Percentiles rank a stretch among this genome's conserved stretches.
Conservation (phyloP, 2,113 vertebrate species). For the Nothocercus julius region DNA sequence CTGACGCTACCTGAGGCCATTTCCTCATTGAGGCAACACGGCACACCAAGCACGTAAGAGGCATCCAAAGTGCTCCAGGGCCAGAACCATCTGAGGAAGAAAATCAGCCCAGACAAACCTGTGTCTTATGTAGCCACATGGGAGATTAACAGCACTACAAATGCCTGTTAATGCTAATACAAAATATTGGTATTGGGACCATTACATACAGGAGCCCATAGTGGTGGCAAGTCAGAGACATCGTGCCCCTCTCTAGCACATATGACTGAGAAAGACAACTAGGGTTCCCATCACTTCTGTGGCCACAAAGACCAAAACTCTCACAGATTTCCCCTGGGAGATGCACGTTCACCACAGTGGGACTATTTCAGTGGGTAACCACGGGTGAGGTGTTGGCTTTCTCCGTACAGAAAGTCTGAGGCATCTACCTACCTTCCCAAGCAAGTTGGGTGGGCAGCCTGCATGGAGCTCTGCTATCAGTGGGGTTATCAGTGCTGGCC, state of each 20-base stretch:
- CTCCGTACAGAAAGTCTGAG: not conserved
- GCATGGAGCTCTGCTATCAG: not conserved
- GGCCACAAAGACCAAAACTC: not conserved
- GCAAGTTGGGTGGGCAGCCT: not conserved
- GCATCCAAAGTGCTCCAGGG: not conserved
- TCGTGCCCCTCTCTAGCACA: not conserved
- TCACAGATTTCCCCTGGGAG: not conserved
- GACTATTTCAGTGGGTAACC: not conserved
- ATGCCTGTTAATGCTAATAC: not conserved
- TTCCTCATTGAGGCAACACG: not conserved
- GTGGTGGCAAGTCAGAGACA: rapidly evolving
- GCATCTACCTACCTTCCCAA: rapidly evolving
- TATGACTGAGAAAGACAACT: not conserved
- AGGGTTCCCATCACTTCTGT: not conserved
- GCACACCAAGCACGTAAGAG: not conserved
- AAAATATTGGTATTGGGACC: rapidly evolving
- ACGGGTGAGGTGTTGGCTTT: not conserved
- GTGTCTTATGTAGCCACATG: not conserved
- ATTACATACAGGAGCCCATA: not conserved
- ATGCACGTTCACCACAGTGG: not conserved
- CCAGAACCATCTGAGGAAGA: not conserved
- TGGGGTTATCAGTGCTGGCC: not conserved
- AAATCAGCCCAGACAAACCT: not conserved
- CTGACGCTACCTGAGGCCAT: too few relatives aligned
- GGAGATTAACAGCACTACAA: not conserved